Evolutionary conservation across 2,797 vertebrate species (phyloP).

Genomic region (Sebastes itinus): DNA sequence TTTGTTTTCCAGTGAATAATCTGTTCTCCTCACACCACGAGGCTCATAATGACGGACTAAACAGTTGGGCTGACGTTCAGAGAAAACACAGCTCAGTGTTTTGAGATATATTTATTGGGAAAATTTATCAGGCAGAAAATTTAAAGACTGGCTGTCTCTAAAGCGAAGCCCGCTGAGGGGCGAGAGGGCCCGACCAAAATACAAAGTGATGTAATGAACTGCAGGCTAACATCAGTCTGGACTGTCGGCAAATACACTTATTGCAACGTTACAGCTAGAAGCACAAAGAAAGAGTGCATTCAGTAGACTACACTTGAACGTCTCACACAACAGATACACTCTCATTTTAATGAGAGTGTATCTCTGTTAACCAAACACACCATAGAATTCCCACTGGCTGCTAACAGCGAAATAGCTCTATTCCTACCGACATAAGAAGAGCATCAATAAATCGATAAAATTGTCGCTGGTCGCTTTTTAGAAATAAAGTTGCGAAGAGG

Average conservation of each 20-base stretch:
- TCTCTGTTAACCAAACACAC: not conserved
- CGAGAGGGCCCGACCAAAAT: not conserved
- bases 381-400: not conserved
- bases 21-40: constrained; percentile 7
- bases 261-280: not conserved
- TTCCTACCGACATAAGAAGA: not conserved
- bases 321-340: not conserved
- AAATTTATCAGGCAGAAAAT: constrained; percentile 29
- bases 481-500: too few species aligned
- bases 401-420: not conserved
- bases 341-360: not conserved
- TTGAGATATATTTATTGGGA: constrained; percentile 24
- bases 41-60: constrained; percentile 12
- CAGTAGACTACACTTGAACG: not conserved
- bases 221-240: not conserved
- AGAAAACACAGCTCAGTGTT: constrained; percentile 4
- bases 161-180: not conserved
- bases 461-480: too few species aligned
- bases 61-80: constrained; percentile 7
- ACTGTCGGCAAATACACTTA: not conserved
- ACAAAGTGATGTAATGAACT: not conserved
- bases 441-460: not conserved
- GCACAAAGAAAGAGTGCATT: not conserved
- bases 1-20: constrained; percentile 26
- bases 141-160: constrained; percentile 12